Evolutionary conservation across 2,113 vertebrate species (phyloP), one percentile per base, ranked within the genome.

Genomic region (Uria aalge): DNA sequence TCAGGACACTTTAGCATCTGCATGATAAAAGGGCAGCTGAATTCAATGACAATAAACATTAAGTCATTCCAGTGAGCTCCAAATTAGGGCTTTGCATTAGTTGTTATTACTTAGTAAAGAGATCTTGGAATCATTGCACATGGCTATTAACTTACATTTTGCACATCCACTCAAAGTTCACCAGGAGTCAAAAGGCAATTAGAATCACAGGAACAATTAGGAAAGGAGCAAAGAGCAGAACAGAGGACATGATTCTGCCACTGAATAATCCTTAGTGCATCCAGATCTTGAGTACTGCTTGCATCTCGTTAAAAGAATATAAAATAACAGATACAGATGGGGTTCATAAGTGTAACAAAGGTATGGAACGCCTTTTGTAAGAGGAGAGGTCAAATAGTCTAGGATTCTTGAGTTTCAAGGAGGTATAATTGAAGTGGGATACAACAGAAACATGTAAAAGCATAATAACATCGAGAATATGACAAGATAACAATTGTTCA

Each of bases 71-170:
- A 92, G 10, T 63, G 62, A 84, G 27, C 69, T 96, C 89, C 91
- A 95, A 89, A 92, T 68, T 71, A 88, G 40, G 40, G 60, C 73
- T 92, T 94, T 96, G 62, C 66, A 97, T 96, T 95, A 94, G 95
- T 36, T 84, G 55, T 90, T 92, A 81, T 91, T 89, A 89, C 92
- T 94, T 76, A 71, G 68, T 71, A 94, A 87, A 40, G 48, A 96
- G 71, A 81, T 94, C 72, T 92, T 95, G 89, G 95, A 95, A 85
- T 72, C 84, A 48, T 22, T 72, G 74, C 89, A 94, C 69, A 87
- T 91, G 60, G 64, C 77, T 95, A 43, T 94, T 91, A 85, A 56
- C 64, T 94, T 92, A 89, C 69, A 32, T 71, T 87, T 87, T 87
- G 89, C 86, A 85, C 60, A 78, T 75, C 40, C 87, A 92, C 64